Evolutionary conservation across 2,888 invertebrate genomes (phyloP).

Genomic region (Hemicrepidius hirtus): DNA sequence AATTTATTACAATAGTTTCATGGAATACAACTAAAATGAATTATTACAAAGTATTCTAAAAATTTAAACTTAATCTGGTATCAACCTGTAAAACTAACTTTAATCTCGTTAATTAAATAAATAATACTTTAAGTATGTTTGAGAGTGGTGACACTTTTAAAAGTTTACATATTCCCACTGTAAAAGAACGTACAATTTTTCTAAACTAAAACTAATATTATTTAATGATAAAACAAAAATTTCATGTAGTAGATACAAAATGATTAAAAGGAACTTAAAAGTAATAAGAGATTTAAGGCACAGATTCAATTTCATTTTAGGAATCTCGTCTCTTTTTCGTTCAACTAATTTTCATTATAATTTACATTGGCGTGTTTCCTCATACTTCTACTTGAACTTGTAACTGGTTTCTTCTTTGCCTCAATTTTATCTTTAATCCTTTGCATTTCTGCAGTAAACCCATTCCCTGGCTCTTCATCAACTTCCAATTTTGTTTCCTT

Average conservation of each 20-base stretch:
- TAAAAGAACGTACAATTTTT: too few species aligned
- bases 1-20: too few species aligned
- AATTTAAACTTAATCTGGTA: too few species aligned
- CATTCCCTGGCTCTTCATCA: constrained; percentile 22
- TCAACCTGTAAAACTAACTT: too few species aligned
- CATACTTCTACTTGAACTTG: constrained; percentile 28
- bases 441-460: constrained; percentile 55
- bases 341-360: constrained; percentile 7
- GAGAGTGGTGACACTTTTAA: too few species aligned
- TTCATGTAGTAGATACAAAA: neutral
- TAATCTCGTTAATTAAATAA: neutral
- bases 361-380: constrained; percentile 32
- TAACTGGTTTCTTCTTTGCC: constrained; percentile 25
- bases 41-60: too few species aligned
- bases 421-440: constrained; percentile 51
- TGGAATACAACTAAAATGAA: too few species aligned
- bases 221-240: neutral
- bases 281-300: too few species aligned
- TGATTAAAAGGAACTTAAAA: neutral
- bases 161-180: too few species aligned
- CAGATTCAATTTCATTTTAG: too few species aligned
- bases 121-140: neutral
- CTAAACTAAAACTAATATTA: neutral
- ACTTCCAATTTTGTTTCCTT: constrained; percentile 4
- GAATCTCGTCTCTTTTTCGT: neutral